These are phyloP conservation scores for Pocillopora grandis DNA, from an alignment of 92 coral and sea anemone species.

Conservation along the genomic window DNA sequence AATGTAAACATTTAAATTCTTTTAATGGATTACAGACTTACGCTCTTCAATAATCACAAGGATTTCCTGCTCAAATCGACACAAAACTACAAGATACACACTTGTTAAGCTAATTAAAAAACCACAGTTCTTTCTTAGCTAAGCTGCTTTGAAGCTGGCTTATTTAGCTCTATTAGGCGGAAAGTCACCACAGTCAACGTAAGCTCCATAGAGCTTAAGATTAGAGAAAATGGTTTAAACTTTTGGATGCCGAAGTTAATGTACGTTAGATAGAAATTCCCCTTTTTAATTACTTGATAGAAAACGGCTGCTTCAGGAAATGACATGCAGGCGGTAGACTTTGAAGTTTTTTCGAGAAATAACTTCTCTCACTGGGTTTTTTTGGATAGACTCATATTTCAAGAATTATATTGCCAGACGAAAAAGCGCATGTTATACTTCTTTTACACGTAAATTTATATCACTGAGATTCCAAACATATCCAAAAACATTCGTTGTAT, in stretches of 20 bases:
- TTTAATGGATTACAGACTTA: conserved; percentile 1
- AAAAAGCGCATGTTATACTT: not conserved
- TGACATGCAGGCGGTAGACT: not conserved
- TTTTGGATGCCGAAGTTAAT: not conserved
- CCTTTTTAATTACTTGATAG: not conserved
- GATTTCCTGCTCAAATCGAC: conserved; percentile 5
- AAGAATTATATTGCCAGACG: not conserved
- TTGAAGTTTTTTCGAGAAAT: not conserved
- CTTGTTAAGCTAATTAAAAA: conserved; percentile 18
- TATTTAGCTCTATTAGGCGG: not conserved
- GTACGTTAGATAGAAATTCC: not conserved
- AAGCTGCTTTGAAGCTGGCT: conserved; percentile 13
- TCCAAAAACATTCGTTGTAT: not conserved
- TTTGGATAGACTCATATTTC: too few species aligned
- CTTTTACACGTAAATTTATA: not conserved
- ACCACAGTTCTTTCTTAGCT: not conserved
- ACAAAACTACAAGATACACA: not conserved
- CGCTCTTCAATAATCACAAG: not conserved
- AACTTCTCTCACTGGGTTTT: not conserved
- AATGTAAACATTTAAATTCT: not conserved
- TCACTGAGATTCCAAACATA: not conserved
- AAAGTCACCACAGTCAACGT: not conserved
- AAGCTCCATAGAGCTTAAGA: conserved; percentile 3
- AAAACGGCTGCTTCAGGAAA: not conserved
- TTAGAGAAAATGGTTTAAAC: not conserved